Evolutionary conservation across 2,797 vertebrate genomes (phyloP).

Genomic region (Corythornis leucogaster): DNA sequence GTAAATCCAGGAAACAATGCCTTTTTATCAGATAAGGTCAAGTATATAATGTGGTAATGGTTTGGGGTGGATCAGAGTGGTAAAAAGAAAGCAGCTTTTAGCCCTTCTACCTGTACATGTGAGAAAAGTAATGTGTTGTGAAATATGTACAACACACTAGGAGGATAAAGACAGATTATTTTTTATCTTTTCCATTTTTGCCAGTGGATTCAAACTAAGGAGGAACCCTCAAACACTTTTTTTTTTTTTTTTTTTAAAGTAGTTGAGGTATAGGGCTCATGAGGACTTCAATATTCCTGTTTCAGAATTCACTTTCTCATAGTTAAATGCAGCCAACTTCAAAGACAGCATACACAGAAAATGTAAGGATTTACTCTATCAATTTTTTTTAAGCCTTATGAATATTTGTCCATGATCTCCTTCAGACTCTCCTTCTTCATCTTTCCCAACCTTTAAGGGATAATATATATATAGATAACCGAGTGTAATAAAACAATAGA

Average conservation of each 20-base stretch:
- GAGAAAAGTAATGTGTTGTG: neutral
- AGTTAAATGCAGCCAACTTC: neutral
- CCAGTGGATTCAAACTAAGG: neutral
- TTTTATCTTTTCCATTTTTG: neutral
- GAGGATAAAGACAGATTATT: neutral
- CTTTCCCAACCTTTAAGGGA: neutral
- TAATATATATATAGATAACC: neutral
- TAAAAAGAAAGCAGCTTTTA: neutral
- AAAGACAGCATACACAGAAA: neutral
- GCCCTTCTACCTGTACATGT: neutral
- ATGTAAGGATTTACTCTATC: neutral
- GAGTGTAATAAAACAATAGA: neutral
- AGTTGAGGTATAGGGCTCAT: neutral
- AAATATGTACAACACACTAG: neutral
- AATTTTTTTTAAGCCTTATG: neutral
- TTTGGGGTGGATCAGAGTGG: neutral
- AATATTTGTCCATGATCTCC: neutral
- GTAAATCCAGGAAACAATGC: neutral
- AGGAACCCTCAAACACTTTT: neutral
- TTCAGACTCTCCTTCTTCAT: neutral
- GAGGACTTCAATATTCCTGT: neutral
- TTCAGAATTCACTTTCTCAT: neutral
- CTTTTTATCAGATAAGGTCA: neutral
- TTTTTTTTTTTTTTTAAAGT: neutral
- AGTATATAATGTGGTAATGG: neutral